Base-by-base conservation (phyloP, 2,797 vertebrate species). In the Parauchenoglanis ngamensis region DNA sequence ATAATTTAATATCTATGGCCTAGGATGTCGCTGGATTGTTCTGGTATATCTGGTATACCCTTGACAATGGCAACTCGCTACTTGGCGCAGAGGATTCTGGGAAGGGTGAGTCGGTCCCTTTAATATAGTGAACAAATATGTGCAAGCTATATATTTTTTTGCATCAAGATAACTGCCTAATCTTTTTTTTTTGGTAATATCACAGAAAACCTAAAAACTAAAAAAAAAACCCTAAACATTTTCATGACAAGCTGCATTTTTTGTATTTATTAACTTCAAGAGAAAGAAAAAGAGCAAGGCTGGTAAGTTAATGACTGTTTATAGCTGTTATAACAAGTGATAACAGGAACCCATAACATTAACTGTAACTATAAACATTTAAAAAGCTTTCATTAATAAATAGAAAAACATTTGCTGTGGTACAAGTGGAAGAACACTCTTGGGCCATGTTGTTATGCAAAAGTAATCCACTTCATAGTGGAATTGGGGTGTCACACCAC, bases 321-420 rank as follows among this genome's bases (percentile, higher is more conserved):
- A 57, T 31, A 19, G 28, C 19, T 57, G 17, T 31, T 56, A 78
- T 35, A 59, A 23, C 28, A 77, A 8, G n/a, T 19, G n/a, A 59
- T 21, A 35, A 35, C 28, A 57, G n/a, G n/a, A 57, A 35, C 76
- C n/a, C 52, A 56, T 8, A 57, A 10, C 19, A 11, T 17, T 56
- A 56, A 78, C 56, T 76, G 49, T 28, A 76, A 76, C 68, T 44
- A 72, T 72, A 75, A 77, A 54, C 8, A 12, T 21, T 59, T 44
- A 23, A 25, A 61, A 80, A 80, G 25, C 25, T 77, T 77, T 77
- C 52, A 31, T 77, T 77, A 77, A 56, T 56, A 77, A 77, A 77
- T 56, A 17, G 17, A 23, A 40, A 59, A 28, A 5, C 7, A 5
- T 1, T 56, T 57, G 77, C 23, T 75, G 72, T 13, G 72, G 4